Evolutionary conservation across 2,888 invertebrate species (phyloP).

Genomic region (Autographa gamma): DNA sequence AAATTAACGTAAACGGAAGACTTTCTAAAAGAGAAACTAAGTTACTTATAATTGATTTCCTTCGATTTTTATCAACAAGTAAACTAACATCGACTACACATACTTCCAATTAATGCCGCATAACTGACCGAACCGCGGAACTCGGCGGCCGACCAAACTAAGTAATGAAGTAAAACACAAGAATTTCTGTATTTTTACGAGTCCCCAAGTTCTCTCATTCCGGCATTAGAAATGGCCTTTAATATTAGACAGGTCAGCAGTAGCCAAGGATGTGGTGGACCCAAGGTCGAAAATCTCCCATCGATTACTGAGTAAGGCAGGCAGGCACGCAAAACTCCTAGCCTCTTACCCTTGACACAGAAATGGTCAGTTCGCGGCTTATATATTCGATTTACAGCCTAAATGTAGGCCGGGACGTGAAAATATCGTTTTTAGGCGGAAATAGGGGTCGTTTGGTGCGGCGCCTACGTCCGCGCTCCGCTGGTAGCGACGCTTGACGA

Average conservation of each 20-base stretch:
- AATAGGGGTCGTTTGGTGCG: conserved; percentile 62
- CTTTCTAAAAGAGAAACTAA: background rate
- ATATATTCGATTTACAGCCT: conserved; percentile 69
- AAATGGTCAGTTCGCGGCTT: conserved; percentile 74
- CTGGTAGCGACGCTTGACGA: conserved; percentile 24
- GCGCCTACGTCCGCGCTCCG: conserved; percentile 40
- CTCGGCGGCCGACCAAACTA: conserved; percentile 16
- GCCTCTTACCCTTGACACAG: conserved; percentile 85
- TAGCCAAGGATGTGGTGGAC: conserved; percentile 79
- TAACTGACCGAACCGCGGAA: conserved; percentile 40
- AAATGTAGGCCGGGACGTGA: conserved; percentile 76
- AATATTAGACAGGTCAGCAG: conserved; percentile 78
- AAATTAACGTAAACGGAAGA: background rate
- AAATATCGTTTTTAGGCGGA: conserved; percentile 71
- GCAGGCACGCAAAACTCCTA: conserved; percentile 84
- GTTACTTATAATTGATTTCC: background rate
- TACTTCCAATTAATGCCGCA: conserved; percentile 49
- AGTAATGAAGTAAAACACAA: conserved; percentile 43
- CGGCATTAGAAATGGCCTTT: conserved; percentile 63
- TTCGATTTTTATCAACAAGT: conserved; percentile 10
- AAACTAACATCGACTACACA: conserved; percentile 34
- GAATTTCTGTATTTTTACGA: conserved; percentile 44
- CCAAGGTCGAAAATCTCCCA: conserved; percentile 87
- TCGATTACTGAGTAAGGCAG: conserved; percentile 78
- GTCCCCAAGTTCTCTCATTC: conserved; percentile 46